Conservation (phyloP, 2,113 vertebrate genomes). For the Tragelaphus strepsiceros region DNA sequence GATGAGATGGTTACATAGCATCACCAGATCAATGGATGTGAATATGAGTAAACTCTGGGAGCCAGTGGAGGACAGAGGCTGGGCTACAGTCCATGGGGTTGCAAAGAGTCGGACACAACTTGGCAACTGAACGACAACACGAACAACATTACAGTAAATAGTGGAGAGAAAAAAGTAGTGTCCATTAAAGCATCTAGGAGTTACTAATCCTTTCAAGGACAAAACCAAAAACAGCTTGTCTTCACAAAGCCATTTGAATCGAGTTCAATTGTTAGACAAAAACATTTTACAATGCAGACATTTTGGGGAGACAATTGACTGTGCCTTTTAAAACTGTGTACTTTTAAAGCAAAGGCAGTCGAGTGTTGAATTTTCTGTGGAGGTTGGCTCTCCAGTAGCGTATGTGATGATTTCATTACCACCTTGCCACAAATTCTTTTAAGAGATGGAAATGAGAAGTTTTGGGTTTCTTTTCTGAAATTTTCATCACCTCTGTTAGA, state of each 20-base stretch:
- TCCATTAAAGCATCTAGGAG: not conserved
- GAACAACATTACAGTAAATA: not conserved
- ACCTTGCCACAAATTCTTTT: not conserved
- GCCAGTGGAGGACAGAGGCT: not conserved
- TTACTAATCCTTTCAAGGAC: conserved; percentile 29
- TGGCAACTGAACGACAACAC: not conserved
- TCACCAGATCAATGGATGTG: not conserved
- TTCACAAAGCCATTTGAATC: not conserved
- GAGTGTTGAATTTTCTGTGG: not conserved
- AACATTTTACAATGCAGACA: not conserved
- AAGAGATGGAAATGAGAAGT: not conserved
- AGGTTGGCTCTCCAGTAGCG: not conserved
- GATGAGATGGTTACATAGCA: not conserved
- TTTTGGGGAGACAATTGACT: conserved; percentile 9
- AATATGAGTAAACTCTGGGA: not conserved
- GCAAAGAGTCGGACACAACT: not conserved
- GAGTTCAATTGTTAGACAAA: not conserved
- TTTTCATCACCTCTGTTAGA: not conserved
- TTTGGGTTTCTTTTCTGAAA: not conserved
- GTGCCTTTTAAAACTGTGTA: not conserved
- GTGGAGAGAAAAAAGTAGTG: not conserved
- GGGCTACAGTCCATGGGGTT: not conserved
- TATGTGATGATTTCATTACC: not conserved
- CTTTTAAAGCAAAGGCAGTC: not conserved
- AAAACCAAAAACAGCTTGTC: conserved; percentile 19